phyloP scores from a whole-genome alignment of 2,797 vertebrate species.

The Poecilia picta region DNA sequence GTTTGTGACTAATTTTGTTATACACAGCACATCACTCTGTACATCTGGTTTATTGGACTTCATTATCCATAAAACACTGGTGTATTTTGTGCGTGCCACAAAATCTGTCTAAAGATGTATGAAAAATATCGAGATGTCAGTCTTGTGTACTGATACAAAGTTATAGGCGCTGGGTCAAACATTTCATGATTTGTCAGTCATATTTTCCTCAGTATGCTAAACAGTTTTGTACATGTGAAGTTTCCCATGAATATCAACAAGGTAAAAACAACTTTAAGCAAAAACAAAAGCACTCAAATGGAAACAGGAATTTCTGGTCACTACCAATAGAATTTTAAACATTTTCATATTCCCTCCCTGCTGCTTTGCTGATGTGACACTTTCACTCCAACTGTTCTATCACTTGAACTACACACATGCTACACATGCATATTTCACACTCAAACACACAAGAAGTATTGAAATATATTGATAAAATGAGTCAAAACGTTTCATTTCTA shows the following conservation, averaged over 20 bases:
- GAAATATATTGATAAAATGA: neutral
- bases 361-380: neutral
- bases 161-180: neutral
- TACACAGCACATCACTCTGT: too few relatives aligned
- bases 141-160: neutral
- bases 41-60: too few relatives aligned
- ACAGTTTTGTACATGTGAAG: neutral
- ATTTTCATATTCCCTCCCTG: neutral
- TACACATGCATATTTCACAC: neutral
- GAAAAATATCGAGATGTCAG: neutral
- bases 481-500: neutral
- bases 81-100: neutral
- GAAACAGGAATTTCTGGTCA: neutral
- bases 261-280: neutral
- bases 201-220: too few relatives aligned
- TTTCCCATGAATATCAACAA: neutral
- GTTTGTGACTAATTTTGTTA: too few relatives aligned
- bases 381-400: neutral
- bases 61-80: too few relatives aligned
- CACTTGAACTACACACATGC: neutral
- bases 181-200: neutral
- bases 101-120: neutral
- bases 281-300: neutral
- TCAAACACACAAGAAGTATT: neutral
- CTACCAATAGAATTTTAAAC: neutral